These are phyloP conservation scores for Chydorus sphaericus DNA, from an alignment of 2,888 invertebrate genomes.

Conservation along the genomic window DNA sequence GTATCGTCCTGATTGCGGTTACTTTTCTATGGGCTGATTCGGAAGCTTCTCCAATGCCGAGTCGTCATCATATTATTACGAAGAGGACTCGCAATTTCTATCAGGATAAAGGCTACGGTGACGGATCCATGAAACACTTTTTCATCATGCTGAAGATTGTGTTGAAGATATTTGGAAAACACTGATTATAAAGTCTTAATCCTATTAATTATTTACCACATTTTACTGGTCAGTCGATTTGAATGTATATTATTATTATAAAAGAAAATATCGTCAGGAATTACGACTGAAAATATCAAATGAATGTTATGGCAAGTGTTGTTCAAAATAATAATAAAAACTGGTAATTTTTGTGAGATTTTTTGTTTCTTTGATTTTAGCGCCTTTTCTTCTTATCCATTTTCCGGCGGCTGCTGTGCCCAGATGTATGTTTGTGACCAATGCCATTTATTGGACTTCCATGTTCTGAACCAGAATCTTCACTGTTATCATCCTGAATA, in stretches of 20 bases:
- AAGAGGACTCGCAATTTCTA: not conserved
- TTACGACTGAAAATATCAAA: no score
- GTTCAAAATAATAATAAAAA: no score
- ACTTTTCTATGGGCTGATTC: no score
- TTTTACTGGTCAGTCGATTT: no score
- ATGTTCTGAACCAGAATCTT: constrained; percentile 27
- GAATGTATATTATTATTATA: no score
- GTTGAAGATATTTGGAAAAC: not conserved
- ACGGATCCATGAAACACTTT: not conserved
- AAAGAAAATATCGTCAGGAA: no score
- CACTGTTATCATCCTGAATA: constrained; percentile 26
- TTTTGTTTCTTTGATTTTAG: constrained; percentile 17
- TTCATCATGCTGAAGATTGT: not conserved
- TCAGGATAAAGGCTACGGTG: not conserved
- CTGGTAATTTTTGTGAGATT: no score
- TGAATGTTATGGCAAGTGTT: no score
- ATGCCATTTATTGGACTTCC: constrained; percentile 27
- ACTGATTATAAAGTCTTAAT: not conserved
- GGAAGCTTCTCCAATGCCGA: not conserved
- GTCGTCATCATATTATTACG: not conserved
- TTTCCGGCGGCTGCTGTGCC: constrained; percentile 24
- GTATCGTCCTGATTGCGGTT: not conserved
- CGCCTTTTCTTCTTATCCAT: constrained; percentile 29
- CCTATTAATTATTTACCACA: not conserved
- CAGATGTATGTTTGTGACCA: constrained; percentile 25